phyloP scores from a whole-genome alignment of 2,797 vertebrate genomes.

The Erithacus rubecula region DNA sequence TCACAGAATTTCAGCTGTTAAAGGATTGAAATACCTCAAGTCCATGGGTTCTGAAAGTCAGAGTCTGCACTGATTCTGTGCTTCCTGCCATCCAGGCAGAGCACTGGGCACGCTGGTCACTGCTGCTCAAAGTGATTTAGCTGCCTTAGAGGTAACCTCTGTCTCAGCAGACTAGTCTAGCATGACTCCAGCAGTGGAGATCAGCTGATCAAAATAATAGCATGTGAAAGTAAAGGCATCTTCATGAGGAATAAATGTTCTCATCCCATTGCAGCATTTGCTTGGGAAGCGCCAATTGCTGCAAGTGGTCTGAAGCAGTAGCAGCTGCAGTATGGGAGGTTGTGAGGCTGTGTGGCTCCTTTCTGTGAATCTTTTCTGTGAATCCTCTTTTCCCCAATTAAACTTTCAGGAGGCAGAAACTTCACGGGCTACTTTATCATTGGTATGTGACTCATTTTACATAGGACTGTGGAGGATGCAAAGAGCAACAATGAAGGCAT shows the following conservation, averaged over 20 bases:
- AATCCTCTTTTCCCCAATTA: background rate
- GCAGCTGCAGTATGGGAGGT: background rate
- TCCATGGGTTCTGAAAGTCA: background rate
- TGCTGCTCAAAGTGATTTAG: background rate
- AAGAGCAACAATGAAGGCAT: background rate
- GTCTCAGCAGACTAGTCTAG: background rate
- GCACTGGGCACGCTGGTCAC: background rate
- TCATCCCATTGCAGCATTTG: rapidly evolving
- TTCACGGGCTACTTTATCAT: background rate
- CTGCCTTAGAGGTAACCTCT: background rate
- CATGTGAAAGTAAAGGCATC: background rate
- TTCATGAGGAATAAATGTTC: background rate
- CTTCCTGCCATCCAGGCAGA: background rate
- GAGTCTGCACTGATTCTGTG: background rate
- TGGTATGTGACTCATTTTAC: background rate
- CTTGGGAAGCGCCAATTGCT: background rate
- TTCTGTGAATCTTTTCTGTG: background rate
- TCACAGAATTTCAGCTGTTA: background rate
- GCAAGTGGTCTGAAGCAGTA: background rate
- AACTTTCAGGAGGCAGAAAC: background rate
- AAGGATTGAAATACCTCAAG: background rate
- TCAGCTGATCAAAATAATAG: background rate
- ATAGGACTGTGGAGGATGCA: background rate
- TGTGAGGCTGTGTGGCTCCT: background rate
- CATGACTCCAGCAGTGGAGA: background rate